A percentile compares a stretch with the other conserved stretches of the same genome.
phyloP scores from a whole-genome alignment of 2,888 invertebrate species.

The Caenorhabditis sp. region DNA sequence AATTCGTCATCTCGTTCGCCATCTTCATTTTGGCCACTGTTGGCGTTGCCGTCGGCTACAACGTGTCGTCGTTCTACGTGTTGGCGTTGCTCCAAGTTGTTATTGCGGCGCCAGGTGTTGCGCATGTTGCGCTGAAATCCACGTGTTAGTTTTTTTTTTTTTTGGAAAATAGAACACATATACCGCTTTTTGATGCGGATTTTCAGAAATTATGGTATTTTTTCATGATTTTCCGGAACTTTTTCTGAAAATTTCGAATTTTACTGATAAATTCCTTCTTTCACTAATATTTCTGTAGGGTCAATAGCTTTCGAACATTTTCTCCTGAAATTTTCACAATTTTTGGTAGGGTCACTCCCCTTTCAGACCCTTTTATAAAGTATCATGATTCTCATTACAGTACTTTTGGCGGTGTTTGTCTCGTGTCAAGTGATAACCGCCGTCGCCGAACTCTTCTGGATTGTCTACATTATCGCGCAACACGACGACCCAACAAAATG shows the following conservation, averaged over 20 bases:
- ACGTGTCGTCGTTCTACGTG: constrained; percentile 21
- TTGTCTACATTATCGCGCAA: constrained; percentile 12
- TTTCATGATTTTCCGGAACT: no score
- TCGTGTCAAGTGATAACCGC: constrained; percentile 27
- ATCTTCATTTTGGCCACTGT: constrained; percentile 28
- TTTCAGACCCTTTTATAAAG: no score
- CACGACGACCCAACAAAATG: background rate
- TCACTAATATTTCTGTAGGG: no score
- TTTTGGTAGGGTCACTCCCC: no score
- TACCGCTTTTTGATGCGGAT: background rate
- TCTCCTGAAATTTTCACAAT: no score
- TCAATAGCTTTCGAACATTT: no score
- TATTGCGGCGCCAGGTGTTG: constrained; percentile 23
- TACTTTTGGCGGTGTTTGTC: constrained; percentile 21
- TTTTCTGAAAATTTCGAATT: no score
- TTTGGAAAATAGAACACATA: no score
- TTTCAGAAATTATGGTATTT: no score
- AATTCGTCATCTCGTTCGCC: constrained; percentile 20
- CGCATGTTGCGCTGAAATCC: constrained; percentile 10
- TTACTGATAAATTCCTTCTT: no score
- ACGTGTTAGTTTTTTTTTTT: constrained; percentile 11
- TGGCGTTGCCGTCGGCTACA: constrained; percentile 18
- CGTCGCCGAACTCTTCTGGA: constrained; percentile 27
- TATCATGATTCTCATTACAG: no score
- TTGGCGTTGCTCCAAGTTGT: constrained; percentile 29